Base-by-base conservation (phyloP, 2,797 vertebrate genomes). In the Enteromius trimaculatus region DNA sequence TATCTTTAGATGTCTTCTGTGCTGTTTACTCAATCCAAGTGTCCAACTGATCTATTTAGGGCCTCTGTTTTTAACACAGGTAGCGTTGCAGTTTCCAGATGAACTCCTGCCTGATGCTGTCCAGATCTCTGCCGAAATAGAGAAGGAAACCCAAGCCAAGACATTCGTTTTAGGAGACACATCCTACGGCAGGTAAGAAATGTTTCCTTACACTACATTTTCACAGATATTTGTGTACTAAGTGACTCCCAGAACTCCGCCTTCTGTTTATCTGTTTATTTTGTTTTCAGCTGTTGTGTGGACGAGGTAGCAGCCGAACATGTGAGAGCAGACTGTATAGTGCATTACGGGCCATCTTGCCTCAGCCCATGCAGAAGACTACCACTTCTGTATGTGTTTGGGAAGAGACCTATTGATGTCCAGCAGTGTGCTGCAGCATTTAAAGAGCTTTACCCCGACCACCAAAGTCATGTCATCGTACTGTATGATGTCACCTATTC, bases 41-140 rank as follows among this genome's bases (percentile, higher is more conserved):
- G 49, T 37, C 13, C 11, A 55, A 13, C 6, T 3, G 31, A 8
- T 37, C 9, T 26, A 17, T 79, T 39, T 42, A 51, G 21, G 31
- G 8, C 5, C 14, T 37, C 37, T 79, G 5, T 69, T 62, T 86
- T 51, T 42, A 70, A 85, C 14, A 70, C 91, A 99, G 98, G 96
- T 98, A 11, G 97, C 97, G 0, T 92, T 99, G 82, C 98, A 99
- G 94, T 99, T 99, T 90, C 96, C 97, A 0, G 98, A 99, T 62
- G 95, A 96, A 62, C 92, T 99, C 1, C 80, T 99, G 85, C 93
- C 90, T 42, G 96, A 98, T 74, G 95, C 97, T 0, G 90, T 92
- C 65, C 87, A 91, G 0, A 87, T 99, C 19, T 94, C 96, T 29
- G 91, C 87, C 0, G 92, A 90, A 78, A 90, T 99, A 58, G 96